A percentile compares a stretch with the other conserved stretches of the same genome.
Conservation (phyloP, 2,888 invertebrate genomes). For the Cantharis flavilabris region DNA sequence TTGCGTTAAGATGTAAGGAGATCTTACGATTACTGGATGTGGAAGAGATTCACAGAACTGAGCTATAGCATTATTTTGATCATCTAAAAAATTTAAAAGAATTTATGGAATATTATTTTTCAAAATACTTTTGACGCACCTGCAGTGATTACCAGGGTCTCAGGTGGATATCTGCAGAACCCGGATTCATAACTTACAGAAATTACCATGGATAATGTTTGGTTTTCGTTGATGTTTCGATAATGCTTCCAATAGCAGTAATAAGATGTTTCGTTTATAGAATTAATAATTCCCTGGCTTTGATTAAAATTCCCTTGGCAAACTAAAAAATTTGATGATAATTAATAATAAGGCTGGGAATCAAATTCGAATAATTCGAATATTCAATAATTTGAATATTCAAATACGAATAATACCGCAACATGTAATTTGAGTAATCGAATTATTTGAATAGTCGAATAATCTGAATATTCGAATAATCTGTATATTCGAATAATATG, state of each 20-base stretch:
- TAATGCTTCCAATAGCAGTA: constrained; percentile 53
- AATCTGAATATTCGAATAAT: too few relatives aligned
- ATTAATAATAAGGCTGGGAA: too few relatives aligned
- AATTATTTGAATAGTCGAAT: too few relatives aligned
- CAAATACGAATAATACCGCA: too few relatives aligned
- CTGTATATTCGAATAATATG: too few relatives aligned
- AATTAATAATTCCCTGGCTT: constrained; percentile 52
- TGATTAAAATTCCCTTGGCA: constrained; percentile 57
- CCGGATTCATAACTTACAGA: neutral
- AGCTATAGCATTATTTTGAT: constrained; percentile 19
- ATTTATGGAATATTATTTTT: too few relatives aligned
- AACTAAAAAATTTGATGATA: too few relatives aligned
- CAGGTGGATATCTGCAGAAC: constrained; percentile 28
- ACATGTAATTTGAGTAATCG: too few relatives aligned
- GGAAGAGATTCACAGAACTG: constrained; percentile 42
- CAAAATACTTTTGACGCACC: neutral
- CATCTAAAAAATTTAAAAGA: constrained; percentile 17
- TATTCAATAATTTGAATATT: too few relatives aligned
- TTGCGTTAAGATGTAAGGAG: constrained; percentile 41
- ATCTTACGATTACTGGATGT: constrained; percentile 39
- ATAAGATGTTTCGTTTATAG: constrained; percentile 37
- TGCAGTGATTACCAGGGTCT: constrained; percentile 5
- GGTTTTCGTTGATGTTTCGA: constrained; percentile 34
- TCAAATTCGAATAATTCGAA: too few relatives aligned
- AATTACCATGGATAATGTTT: constrained; percentile 48